Base-by-base conservation (phyloP, 2,113 vertebrate genomes). In the Larimichthys crocea region DNA sequence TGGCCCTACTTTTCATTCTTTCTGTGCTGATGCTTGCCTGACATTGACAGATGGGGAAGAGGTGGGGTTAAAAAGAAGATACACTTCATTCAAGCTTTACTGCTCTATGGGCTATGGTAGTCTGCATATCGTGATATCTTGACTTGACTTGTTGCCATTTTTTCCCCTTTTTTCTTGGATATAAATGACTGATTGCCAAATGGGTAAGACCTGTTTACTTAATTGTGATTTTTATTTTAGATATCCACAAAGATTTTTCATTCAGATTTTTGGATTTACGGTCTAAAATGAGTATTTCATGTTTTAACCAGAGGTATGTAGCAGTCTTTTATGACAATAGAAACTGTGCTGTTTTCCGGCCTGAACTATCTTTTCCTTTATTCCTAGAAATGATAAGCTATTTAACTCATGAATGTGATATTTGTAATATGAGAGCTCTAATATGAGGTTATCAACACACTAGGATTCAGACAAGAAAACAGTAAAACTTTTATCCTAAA, bases 151-250 rank as follows among this genome's bases (percentile, higher is more conserved):
- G 0, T 31, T 26, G 31, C 6, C 11, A 4, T 3, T 26, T 50
- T 31, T 59, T 17, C 3, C n/a, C 52, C 0, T 0, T 70, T n/a
- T 2, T 56, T 8, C 35, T 66, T 70, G 85, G 76, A 85, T 57
- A 80, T 90, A 89, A 92, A 93, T 92, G 92, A 92, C 86, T 63
- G 88, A 91, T 82, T 81, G 44, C 56, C 80, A 89, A 82, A 92
- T 93, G 91, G 93, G 93, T 94, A 85, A 91, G 90, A 57, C 3
- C 0, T 20, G 7, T 4, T 76, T 9, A 40, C 8, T 40, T 40
- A 40, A 40, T 80, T 56, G 3, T 5, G 61, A 3, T 44, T 56
- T 20, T 44, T 50, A 14, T 50, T 42, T 24, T 17, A 46, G 20
- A 73, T 19, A n/a, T 60, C 10, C 1, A 24, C 26, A 35, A 14